Evolutionary conservation across 2,888 invertebrate species (phyloP).

Genomic region (Calameuta idolon): DNA sequence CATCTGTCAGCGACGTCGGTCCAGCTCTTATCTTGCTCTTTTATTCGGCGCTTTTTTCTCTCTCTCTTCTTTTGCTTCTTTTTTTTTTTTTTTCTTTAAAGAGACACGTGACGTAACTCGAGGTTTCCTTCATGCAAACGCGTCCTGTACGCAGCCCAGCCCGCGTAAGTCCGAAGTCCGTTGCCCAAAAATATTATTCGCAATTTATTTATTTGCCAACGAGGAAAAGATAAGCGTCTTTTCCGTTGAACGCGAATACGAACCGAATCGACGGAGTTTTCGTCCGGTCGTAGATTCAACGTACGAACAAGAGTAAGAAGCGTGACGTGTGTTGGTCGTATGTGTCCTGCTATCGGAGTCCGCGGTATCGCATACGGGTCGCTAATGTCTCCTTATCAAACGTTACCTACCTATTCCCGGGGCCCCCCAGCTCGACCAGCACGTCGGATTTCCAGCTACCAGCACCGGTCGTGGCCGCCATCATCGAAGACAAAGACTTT

Average conservation of each 20-base stretch:
- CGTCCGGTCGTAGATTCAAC: constrained; percentile 15
- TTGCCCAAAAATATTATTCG: background rate
- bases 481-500: constrained; percentile 53
- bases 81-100: background rate
- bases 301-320: constrained; percentile 32
- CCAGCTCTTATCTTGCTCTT: background rate
- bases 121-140: background rate
- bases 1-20: background rate
- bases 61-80: no score
- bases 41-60: background rate
- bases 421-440: constrained; percentile 33
- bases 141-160: background rate
- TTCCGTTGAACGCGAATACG: background rate
- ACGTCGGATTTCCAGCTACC: constrained; percentile 39
- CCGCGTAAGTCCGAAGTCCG: no score
- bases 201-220: background rate
- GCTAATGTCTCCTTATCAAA: constrained; percentile 65
- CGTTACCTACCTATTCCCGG: constrained; percentile 50
- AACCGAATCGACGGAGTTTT: background rate
- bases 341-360: constrained; percentile 47
- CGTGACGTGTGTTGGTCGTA: constrained; percentile 37
- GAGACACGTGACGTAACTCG: background rate
- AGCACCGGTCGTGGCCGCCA: constrained; percentile 39
- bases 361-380: constrained; percentile 63
- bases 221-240: background rate